These are phyloP conservation scores for Enoplosus armatus DNA, from an alignment of 2,797 vertebrate species.

Conservation along the genomic window DNA sequence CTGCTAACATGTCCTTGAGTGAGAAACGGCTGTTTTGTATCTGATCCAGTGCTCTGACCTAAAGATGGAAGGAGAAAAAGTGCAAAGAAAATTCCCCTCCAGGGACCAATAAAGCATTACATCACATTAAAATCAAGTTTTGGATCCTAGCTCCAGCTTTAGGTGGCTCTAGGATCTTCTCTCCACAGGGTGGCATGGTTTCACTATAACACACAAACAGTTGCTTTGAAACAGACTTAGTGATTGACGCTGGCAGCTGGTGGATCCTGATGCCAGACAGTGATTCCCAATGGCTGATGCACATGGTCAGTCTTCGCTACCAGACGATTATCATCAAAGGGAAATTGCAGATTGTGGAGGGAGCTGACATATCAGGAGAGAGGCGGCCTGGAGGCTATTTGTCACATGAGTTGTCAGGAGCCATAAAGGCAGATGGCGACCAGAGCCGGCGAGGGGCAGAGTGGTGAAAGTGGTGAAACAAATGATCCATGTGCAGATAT, in stretches of 20 bases:
- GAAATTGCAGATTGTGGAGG: slow-evolving; percentile 39
- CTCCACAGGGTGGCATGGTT: slow-evolving; percentile 76
- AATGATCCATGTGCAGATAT: slow-evolving; percentile 52
- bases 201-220: slow-evolving; percentile 40
- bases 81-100: slow-evolving; percentile 12
- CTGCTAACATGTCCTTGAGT: slow-evolving; percentile 9
- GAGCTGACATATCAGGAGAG: slow-evolving; percentile 38
- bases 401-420: slow-evolving; percentile 58
- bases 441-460: slow-evolving; percentile 17
- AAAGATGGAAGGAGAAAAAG: not conserved
- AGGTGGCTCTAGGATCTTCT: slow-evolving; percentile 13
- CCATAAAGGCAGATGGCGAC: slow-evolving; percentile 39
- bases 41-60: slow-evolving; percentile 10
- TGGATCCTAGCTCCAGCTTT: not conserved
- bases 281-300: slow-evolving; percentile 53
- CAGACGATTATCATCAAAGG: slow-evolving; percentile 42
- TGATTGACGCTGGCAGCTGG: slow-evolving; percentile 63
- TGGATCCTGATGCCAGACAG: slow-evolving; percentile 59
- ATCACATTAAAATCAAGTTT: slow-evolving; percentile 22
- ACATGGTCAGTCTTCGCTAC: slow-evolving; percentile 41
- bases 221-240: slow-evolving; percentile 14
- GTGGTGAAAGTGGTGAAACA: slow-evolving; percentile 34
- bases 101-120: slow-evolving; percentile 28
- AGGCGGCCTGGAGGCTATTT: slow-evolving; percentile 35
- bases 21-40: slow-evolving; percentile 15